Evolutionary conservation across 2,113 vertebrate species (phyloP).

Genomic region (Leptobrachium ailaonicum): DNA sequence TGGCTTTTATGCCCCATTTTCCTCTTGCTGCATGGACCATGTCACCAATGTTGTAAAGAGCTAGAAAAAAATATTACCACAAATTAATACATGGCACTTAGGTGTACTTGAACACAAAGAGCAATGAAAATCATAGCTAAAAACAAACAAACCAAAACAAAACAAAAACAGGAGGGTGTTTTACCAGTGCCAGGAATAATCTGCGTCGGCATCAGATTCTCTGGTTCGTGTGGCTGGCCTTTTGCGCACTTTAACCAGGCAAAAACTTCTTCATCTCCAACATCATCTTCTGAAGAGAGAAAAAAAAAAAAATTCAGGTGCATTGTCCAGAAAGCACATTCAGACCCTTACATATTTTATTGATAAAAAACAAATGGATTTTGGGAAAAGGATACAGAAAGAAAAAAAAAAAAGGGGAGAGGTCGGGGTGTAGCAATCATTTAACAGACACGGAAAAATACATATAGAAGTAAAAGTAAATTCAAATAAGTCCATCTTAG

Average conservation of each 20-base stretch:
- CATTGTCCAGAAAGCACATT: too few relatives aligned
- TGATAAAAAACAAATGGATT: too few relatives aligned
- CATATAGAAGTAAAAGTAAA: too few relatives aligned
- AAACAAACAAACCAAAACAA: not conserved
- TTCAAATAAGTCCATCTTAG: too few relatives aligned
- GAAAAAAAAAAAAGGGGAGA: too few relatives aligned
- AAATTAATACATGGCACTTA: not conserved
- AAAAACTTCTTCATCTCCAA: conserved; percentile 93
- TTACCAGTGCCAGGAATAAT: conserved; percentile 98
- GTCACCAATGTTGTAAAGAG: conserved; percentile 96
- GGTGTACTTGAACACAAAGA: not conserved
- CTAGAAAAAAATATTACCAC: conserved; percentile 62
- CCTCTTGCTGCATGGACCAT: conserved; percentile 97
- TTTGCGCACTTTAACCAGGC: conserved; percentile 98
- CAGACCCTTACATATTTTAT: too few relatives aligned
- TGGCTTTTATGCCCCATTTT: conserved; percentile 98
- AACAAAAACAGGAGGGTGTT: not conserved
- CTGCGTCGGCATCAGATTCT: conserved; percentile 98
- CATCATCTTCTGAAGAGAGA: conserved; percentile 72
- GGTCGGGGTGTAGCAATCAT: too few relatives aligned
- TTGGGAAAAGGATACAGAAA: too few relatives aligned
- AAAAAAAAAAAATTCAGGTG: not conserved
- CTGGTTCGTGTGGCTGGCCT: conserved; percentile 95
- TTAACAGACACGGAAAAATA: too few relatives aligned
- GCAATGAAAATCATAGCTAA: too few relatives aligned